Evolutionary conservation across 1,140 invertebrate genomes (phyloP).

Genomic region (Solenopsis invicta): DNA sequence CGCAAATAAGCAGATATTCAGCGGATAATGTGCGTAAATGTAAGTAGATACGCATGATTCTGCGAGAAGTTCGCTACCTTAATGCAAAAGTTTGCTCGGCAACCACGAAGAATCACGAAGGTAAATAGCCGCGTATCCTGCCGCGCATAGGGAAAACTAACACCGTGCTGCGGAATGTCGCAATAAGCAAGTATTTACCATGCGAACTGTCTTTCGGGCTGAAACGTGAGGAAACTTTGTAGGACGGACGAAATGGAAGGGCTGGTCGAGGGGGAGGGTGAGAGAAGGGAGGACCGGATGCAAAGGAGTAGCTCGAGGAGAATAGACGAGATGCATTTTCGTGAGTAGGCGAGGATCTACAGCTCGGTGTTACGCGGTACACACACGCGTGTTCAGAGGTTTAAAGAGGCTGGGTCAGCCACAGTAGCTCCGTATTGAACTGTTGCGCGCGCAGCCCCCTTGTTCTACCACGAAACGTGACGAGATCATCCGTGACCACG

Average conservation of each 20-base stretch:
- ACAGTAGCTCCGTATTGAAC: slow-evolving; percentile 82
- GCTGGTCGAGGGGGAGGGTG: background rate
- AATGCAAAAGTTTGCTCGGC: slow-evolving; percentile 46
- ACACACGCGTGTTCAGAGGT: slow-evolving; percentile 57
- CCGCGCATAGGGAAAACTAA: slow-evolving; percentile 28
- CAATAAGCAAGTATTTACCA: slow-evolving; percentile 43
- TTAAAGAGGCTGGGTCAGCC: slow-evolving; percentile 66
- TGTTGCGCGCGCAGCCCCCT: slow-evolving; percentile 84
- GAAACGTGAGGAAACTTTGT: slow-evolving; percentile 71
- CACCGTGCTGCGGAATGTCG: slow-evolving; percentile 42
- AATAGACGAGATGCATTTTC: slow-evolving; percentile 73
- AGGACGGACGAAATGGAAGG: slow-evolving; percentile 46
- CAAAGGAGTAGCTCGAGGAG: slow-evolving; percentile 39
- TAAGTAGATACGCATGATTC: background rate
- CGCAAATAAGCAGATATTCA: background rate
- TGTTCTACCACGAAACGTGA: slow-evolving; percentile 73
- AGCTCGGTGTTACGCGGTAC: background rate
- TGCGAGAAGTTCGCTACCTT: background rate
- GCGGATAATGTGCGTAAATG: background rate
- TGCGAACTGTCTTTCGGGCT: slow-evolving; percentile 47
- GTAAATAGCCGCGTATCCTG: slow-evolving; percentile 34
- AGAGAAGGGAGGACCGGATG: background rate
- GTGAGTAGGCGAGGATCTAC: slow-evolving; percentile 40
- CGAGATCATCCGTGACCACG: slow-evolving; percentile 59
- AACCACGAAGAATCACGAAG: slow-evolving; percentile 45